Evolutionary conservation across 1,140 invertebrate species (phyloP), one percentile per base, ranked within the genome.

Genomic region (Bombus pascuorum): DNA sequence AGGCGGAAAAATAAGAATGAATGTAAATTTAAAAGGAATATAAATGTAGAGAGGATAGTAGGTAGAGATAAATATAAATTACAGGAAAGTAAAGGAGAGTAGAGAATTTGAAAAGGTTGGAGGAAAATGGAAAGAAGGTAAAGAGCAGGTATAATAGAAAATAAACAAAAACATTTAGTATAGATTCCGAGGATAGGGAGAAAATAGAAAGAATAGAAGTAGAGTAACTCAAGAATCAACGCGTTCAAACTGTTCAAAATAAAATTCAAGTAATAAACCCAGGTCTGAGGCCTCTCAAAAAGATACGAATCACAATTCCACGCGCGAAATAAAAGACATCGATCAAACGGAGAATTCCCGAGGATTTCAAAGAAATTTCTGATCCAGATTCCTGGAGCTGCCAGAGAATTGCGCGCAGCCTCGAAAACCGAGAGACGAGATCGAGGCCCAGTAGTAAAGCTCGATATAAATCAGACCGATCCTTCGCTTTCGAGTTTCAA

Each of bases 381-480:
- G 72, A 74, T 70, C 62, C 72, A 75, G 79, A 90, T 89, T 89
- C 77, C 89, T 76, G 39, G 34, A 86, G 75, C 57, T 59, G 79
- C 44, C 75, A 76, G 79, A 72, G 85, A 28, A 39, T 22, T 34
- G 71, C 74, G 62, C 78, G 57, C 78, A 32, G 78, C 77, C 72
- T 86, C 76, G 66, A 90, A 83, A 90, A 83, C 77, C 75, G 68
- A 62, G 73, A 59, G 75, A 62, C 66, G 86, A 83, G 86, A 84
- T 89, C 25, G 68, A 42, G 59, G 81, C 85, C 77, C 85, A 42
- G 76, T 72, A 47, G 83, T 70, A 70, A 88, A 89, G 85, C 85
- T 87, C 89, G 72, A 90, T 90, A 90, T 90, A 90, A 90, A 90
- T 90, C 89, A 87, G 89, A 37, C 75, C 28, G 78, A 81, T 66